Base-by-base conservation (phyloP, 1,140 invertebrate species). In the Listronotus oregonensis region DNA sequence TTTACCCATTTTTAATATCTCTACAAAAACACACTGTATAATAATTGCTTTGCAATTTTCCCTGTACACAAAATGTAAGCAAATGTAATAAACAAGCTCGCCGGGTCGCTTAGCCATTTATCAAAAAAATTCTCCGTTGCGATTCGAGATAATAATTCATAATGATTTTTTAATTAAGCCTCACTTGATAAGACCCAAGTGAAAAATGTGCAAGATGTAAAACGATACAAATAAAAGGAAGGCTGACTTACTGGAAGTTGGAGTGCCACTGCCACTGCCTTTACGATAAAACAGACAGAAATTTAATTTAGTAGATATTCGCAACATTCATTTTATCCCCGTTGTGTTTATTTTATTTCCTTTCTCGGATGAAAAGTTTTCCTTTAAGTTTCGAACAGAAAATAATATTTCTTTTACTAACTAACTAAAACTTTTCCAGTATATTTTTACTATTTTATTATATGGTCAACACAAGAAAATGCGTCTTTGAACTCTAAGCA, bases 141-240 rank as follows among this genome's bases (percentile, higher is more conserved):
- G 44, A 56, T 70, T 64, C 37, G 39, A 69, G 69, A 67, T 71
- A 66, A 71, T 71, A 73, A 73, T 73, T 73, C 69, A 71, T 73
- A 73, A 73, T 69, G 71, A 73, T 70, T 71, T 71, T 73, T 73
- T 73, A 73, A 73, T 73, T 73, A 73, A 71, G 70, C 46, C 50
- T 50, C 46, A 27, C 49, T 10, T 58, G 69, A 73, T 73, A 73
- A 67, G 55, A 27, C 59, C 42, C 65, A 52, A 66, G 65, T 73
- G 71, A 73, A 71, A 73, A 73, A 73, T 73, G 69, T 69, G 58
- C 67, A 71, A 67, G 69, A 65, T 71, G 69, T 62, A 64, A 71
- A 70, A 55, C 55, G 69, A 69, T 69, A 64, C 61, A 73, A 69
- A 73, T 68, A 73, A 68, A 64, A 56, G 43, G 55, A 54, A 65